phyloP scores from a whole-genome alignment of 2,797 vertebrate species.

The Cyclopterus lumpus region DNA sequence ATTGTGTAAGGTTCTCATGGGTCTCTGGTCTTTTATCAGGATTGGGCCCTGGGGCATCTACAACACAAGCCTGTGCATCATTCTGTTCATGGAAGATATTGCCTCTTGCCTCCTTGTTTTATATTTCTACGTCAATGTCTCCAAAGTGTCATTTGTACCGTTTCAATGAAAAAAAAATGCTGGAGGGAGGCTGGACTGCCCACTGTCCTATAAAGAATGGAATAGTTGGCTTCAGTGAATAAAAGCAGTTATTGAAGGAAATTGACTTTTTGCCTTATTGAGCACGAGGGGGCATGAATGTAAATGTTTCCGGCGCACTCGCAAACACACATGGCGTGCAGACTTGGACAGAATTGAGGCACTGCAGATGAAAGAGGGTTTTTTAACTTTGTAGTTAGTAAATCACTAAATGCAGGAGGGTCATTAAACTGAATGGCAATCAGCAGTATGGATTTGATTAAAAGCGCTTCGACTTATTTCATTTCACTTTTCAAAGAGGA shows the following conservation, averaged over 20 bases:
- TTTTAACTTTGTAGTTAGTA: constrained; percentile 21
- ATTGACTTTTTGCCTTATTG: constrained; percentile 61
- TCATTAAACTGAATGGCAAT: constrained; percentile 40
- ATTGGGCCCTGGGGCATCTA: constrained; percentile 26
- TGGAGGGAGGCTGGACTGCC: constrained; percentile 50
- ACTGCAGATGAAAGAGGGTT: constrained; percentile 3
- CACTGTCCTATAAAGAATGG: constrained; percentile 52
- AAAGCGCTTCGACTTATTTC: constrained; percentile 40
- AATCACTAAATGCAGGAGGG: constrained; percentile 44
- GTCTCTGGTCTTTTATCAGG: constrained; percentile 51
- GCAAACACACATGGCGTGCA: constrained; percentile 10
- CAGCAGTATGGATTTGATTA: constrained; percentile 30
- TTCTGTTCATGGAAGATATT: constrained; percentile 43
- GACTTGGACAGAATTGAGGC: constrained; percentile 19
- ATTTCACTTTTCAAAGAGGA: constrained; percentile 45
- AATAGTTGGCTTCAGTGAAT: constrained; percentile 46
- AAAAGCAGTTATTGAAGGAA: constrained; percentile 47
- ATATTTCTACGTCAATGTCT: constrained; percentile 59
- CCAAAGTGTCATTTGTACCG: constrained; percentile 51
- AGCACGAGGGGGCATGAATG: constrained; percentile 45
- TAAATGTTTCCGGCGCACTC: constrained; percentile 29
- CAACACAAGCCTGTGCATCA: constrained; percentile 41
- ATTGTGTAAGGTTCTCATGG: constrained; percentile 40
- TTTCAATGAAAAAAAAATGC: constrained; percentile 56
- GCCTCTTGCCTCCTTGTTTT: constrained; percentile 56